Evolutionary conservation across 2,888 invertebrate genomes (phyloP).

Genomic region (Clitarchus hookeri): DNA sequence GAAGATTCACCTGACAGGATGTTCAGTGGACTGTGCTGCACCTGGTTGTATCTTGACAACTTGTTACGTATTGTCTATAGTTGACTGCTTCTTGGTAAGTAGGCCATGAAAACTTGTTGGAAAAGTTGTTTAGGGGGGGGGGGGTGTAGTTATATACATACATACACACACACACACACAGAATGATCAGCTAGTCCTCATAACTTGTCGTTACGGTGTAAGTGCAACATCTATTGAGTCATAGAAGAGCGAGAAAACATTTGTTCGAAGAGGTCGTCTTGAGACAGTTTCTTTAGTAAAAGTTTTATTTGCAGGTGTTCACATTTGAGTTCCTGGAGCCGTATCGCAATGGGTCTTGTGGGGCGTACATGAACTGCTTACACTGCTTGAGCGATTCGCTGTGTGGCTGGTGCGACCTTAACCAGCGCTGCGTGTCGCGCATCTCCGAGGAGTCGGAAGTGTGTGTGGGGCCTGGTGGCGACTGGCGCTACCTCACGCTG

Average conservation of each 20-base stretch:
- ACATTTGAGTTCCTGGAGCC: conserved; percentile 90
- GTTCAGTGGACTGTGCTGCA: too few species aligned
- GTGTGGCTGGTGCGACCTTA: conserved; percentile 91
- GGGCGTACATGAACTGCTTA: conserved; percentile 79
- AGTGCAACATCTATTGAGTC: neutral
- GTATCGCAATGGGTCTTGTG: conserved; percentile 78
- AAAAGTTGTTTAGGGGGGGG: too few species aligned
- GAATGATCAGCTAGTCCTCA: too few species aligned
- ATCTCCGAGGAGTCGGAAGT: conserved; percentile 62
- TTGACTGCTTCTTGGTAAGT: too few species aligned
- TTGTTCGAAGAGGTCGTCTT: too few species aligned
- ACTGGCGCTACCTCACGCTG: conserved; percentile 80
- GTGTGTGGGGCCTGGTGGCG: conserved; percentile 49
- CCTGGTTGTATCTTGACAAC: too few species aligned
- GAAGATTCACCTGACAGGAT: too few species aligned
- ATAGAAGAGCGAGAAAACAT: neutral
- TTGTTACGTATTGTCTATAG: too few species aligned
- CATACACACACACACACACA: too few species aligned
- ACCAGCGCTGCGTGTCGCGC: conserved; percentile 71
- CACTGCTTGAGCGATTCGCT: conserved; percentile 85
- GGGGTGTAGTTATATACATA: too few species aligned
- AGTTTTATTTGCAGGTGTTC: conserved; percentile 61
- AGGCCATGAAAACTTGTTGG: too few species aligned
- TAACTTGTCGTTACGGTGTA: neutral
- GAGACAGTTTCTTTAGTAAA: too few species aligned